These are phyloP conservation scores for Dryobotodes eremita DNA, from an alignment of 2,888 invertebrate species.

Conservation along the genomic window DNA sequence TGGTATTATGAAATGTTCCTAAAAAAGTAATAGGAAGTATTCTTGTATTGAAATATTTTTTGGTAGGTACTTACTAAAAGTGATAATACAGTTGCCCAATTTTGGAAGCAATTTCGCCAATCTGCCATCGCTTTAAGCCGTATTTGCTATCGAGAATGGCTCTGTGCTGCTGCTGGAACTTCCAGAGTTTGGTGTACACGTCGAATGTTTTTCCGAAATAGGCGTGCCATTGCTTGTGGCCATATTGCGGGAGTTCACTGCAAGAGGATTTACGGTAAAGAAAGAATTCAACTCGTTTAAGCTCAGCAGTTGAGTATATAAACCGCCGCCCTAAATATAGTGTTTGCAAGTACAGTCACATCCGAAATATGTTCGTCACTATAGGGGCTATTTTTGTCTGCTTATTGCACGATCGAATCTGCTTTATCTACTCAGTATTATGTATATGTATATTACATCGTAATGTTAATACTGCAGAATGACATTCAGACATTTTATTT, in stretches of 20 bases:
- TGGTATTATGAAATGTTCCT: background rate
- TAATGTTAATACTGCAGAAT: background rate
- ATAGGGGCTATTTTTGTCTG: background rate
- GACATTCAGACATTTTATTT: background rate
- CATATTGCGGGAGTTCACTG: slow-evolving; percentile 99
- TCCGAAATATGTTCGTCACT: background rate
- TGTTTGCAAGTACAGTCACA: background rate
- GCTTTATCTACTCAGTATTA: background rate
- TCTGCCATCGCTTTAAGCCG: slow-evolving; percentile 99
- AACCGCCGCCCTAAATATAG: background rate
- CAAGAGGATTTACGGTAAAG: slow-evolving; percentile 65
- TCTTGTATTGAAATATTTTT: background rate
- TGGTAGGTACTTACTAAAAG: slow-evolving; percentile 93
- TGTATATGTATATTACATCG: background rate
- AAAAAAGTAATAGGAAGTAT: background rate
- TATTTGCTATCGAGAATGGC: slow-evolving; percentile 97
- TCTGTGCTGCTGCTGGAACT: slow-evolving; percentile 99
- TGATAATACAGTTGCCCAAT: slow-evolving; percentile 99
- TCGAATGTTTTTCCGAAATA: slow-evolving; percentile 99
- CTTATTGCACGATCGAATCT: no score
- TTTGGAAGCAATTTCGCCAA: slow-evolving; percentile 99
- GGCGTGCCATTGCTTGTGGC: slow-evolving; percentile 99
- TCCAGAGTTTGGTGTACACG: slow-evolving; percentile 99
- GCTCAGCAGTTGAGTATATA: background rate
- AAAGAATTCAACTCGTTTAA: background rate